These are phyloP conservation scores for Acropternis orthonyx DNA, from an alignment of 2,797 vertebrate genomes.

Conservation along the genomic window DNA sequence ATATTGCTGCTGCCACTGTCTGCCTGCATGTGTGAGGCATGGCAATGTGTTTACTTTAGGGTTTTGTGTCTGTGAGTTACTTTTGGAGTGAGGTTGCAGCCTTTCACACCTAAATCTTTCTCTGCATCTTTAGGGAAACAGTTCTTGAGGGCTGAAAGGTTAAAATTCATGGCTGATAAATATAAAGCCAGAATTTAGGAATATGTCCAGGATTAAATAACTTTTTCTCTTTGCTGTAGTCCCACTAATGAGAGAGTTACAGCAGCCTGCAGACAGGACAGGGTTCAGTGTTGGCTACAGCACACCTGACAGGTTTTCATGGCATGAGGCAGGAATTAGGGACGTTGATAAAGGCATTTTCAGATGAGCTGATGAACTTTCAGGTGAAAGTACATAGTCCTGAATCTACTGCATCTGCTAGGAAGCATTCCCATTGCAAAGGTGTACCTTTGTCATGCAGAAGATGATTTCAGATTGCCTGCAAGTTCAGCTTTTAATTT, in stretches of 20 bases:
- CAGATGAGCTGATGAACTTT: background rate
- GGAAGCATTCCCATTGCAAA: background rate
- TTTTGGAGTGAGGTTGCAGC: background rate
- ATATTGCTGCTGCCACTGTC: background rate
- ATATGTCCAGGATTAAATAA: background rate
- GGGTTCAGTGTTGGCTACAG: background rate
- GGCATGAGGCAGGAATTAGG: background rate
- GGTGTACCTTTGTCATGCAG: background rate
- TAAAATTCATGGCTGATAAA: background rate
- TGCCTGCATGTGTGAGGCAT: background rate
- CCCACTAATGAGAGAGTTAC: background rate
- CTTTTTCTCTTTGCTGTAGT: background rate
- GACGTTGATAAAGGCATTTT: background rate
- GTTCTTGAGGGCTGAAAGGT: background rate
- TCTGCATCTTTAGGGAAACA: background rate
- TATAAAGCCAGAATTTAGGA: background rate
- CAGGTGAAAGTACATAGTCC: fast-evolving
- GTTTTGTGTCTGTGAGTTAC: background rate
- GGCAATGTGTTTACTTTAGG: background rate
- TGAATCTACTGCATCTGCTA: background rate
- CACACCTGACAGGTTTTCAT: background rate
- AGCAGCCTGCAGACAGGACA: background rate
- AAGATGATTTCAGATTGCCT: background rate
- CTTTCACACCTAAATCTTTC: background rate
- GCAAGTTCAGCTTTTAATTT: background rate